Evolutionary conservation across 2,888 invertebrate genomes (phyloP), one percentile per base, ranked within the genome.

Genomic region (Homarus gammarus): DNA sequence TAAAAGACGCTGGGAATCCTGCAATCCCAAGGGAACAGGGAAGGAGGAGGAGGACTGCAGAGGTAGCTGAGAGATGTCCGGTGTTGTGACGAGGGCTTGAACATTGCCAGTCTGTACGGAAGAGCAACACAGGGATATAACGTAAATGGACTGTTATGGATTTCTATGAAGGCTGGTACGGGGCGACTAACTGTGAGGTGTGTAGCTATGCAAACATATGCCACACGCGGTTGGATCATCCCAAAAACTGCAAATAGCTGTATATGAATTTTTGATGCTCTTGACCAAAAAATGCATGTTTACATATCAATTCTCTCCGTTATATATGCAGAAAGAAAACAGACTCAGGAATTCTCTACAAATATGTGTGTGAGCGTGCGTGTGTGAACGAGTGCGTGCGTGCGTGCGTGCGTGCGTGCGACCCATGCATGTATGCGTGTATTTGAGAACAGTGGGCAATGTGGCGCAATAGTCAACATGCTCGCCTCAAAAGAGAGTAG

Each of bases 211-310:
- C 51, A 51, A 72, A 72, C 83, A 72, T 61, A 22, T 72, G 72
- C 33, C 83, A 83, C 72, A 51, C 49, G 83, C 51, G 83, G 22
- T 10, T 31, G 72, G 72, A 83, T 83, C 83, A 83, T 49, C 44
- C 27, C 31, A 36, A 83, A 83, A 83, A 51, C 49, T 44, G 18
- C 31, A 72, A 83, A 51, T 49, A 49, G 51, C 40, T 64, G 82
- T 68, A 83, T 83, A 68, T 83, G 82, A 83, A 83, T 83, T 33
- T 61, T 83, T 83, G 70, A 83, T 83, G 70, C 44, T 70, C 70
- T 83, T 83, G 70, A 70, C 79, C 70, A 49, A 70, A 27, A 83
- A 83, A 33, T 78, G 44, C 36, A 49, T 56, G n/a, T 78, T 56
- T 10, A 51, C 36, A 33, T 51, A 78, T 56, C 18, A 33, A 49